Base-by-base conservation (phyloP, 2,888 invertebrate genomes). In the Trissolcus brochymenae region DNA sequence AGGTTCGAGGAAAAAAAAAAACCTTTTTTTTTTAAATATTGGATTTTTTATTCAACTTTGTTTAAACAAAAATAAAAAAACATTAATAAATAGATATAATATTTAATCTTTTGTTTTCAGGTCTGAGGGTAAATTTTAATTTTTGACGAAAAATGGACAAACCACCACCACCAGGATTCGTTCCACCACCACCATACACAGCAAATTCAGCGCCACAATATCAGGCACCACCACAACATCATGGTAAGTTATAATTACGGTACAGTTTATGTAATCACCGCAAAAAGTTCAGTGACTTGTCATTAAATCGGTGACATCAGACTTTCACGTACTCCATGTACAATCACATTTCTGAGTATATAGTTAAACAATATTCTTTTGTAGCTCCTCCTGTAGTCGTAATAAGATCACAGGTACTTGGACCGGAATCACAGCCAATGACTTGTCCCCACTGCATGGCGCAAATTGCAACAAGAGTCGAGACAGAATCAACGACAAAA, bases 361-460 rank as follows among this genome's bases (percentile, higher is more conserved):
- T 14, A 14, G 4, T 4, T 43, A 43, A 19, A 19, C 1, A 19
- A 19, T 19, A 2, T 19, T 19, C 13, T 43, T n/a, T 43, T 43
- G 13, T 6, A 14, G 13, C 43, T 14, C 43, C 43, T 43, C 2
- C 14, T 4, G 43, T 43, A 13, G 43, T 43, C 2, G 14, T 43
- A 43, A 43, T 13, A 43, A 9, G 4, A 43, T 14, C 13, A 43
- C 43, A 43, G 4, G 53, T 72, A 16, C 86, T 89, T 50, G 90
- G 91, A 2, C 87, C 90, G 0, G 85, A 87, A 21, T 83, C 90
- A 6, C 86, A 88, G 68, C 66, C 82, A 0, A 78, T 90, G 79
- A 86, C 78, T 0, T 91, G 91, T 79, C 91, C 91, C 1, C 83
- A 89, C 60, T 91, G 91, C 76, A 89, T 87, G 9, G 86, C 87